Percentiles rank a stretch among this genome's conserved stretches.
Evolutionary conservation across 2,113 vertebrate species (phyloP).

Genomic region (Pteropus alecto): DNA sequence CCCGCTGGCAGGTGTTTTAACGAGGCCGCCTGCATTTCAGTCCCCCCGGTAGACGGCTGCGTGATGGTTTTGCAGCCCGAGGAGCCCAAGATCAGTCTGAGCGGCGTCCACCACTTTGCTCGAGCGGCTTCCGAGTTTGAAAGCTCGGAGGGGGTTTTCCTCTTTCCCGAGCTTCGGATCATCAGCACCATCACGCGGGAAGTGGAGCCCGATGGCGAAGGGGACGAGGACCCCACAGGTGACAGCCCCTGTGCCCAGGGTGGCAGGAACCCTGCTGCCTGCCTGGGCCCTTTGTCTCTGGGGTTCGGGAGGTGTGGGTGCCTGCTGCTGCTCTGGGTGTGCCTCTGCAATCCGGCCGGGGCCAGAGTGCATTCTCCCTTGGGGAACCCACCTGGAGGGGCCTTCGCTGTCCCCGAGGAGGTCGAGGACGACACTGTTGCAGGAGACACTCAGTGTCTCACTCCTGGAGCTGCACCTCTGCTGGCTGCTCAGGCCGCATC

Average conservation of each 20-base stretch:
- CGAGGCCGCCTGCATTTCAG: constrained; percentile 88
- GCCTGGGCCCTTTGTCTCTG: accelerated
- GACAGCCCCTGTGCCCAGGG: not conserved
- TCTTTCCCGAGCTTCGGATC: constrained; percentile 96
- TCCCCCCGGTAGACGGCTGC: constrained; percentile 91
- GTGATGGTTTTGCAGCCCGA: constrained; percentile 97
- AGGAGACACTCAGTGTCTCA: not conserved
- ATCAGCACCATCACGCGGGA: constrained; percentile 97
- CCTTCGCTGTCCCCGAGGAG: not conserved
- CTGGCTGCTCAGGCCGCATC: too few relatives aligned
- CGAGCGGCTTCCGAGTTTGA: constrained; percentile 96
- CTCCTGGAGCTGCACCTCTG: accelerated
- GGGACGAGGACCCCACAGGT: constrained; percentile 95
- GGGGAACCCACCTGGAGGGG: not conserved
- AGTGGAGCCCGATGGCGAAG: constrained; percentile 90
- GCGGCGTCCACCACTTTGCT: constrained; percentile 96
- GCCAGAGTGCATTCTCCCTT: not conserved
- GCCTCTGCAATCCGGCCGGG: not conserved
- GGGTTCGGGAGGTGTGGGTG: not conserved
- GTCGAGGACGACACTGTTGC: too few relatives aligned
- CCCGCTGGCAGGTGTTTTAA: constrained; percentile 87
- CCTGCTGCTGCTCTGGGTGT: not conserved
- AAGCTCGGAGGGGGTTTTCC: constrained; percentile 90
- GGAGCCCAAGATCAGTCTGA: constrained; percentile 97
- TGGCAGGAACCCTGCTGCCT: accelerated